Evolutionary conservation across 2,113 vertebrate genomes (phyloP), one percentile per base, ranked within the genome.

Genomic region (Tenebrosternarchus preto): DNA sequence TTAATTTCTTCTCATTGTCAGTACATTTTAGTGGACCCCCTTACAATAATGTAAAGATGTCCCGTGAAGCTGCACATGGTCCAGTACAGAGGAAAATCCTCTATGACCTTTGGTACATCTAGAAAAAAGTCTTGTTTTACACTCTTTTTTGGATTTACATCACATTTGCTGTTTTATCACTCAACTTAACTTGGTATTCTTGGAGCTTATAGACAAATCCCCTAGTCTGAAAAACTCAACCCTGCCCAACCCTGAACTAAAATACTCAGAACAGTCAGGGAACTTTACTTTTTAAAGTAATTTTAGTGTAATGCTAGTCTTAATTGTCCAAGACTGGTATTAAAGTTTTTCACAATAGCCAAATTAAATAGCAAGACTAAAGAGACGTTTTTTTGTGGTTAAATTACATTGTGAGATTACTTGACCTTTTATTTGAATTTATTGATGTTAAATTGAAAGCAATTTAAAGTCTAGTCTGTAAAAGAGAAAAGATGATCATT

Each of bases 351-450:
- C 8, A 20, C n/a, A 27, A 19, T 78, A 36, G 57, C 16, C 55
- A 4, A 19, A 73, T 31, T 57, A 57, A 36, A 73, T 73, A 73
- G 20, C 31, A 33, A 57, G 71, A 73, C 71, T 56, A 29, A 73
- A 57, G 53, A 20, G 53, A 12, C 12, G 31, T 33, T 73, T 56
- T 33, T 19, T 46, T 57, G 5, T n/a, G 33, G 24, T 31, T 73
- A 73, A 31, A n/a, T 56, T 22, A 60, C 55, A 74, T 5, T 12
- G 64, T 39, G 64, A 61, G 27, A 61, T 59, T 60, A 61, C 12
- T 15, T 74, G 72, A 74, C 73, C 73, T 75, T 75, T 75, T 22
- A 61, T 61, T 75, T 43, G n/a, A 75, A 39, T 75, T 75, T 39
- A 75, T 75, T 57, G 57, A 33, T 75, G 56, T 39, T 75, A 61